Conservation (phyloP, 2,113 vertebrate genomes). For the Nannospalax galili region DNA sequence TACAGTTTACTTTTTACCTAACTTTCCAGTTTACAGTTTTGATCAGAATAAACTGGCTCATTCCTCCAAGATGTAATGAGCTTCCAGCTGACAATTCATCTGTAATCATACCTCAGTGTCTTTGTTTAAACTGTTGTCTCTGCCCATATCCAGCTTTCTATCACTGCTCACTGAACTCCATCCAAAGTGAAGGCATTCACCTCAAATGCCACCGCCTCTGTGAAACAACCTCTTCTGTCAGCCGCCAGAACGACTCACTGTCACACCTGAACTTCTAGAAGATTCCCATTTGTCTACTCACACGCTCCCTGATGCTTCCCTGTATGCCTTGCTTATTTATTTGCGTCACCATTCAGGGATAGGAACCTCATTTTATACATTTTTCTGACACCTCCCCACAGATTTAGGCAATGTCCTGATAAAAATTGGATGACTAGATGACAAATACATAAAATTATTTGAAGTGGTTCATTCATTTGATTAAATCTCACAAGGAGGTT, state of each 20-base stretch:
- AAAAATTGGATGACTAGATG: background rate
- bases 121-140: background rate
- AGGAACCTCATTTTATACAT: background rate
- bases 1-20: background rate
- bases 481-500: background rate
- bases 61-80: background rate
- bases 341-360: background rate
- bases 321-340: background rate
- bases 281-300: background rate
- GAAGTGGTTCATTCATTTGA: background rate
- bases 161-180: background rate
- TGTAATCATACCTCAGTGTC: background rate
- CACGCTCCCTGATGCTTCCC: background rate
- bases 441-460: background rate
- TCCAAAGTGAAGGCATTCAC: background rate
- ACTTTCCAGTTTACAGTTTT: conserved; percentile 28
- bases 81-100: background rate
- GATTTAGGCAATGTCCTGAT: background rate
- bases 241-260: background rate
- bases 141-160: background rate
- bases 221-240: background rate
- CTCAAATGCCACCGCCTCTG: background rate
- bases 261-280: background rate
- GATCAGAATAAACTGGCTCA: background rate
- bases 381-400: background rate